These are phyloP conservation scores for Phylloscopus trochilus DNA, from an alignment of 2,113 vertebrate genomes.

Conservation along the genomic window DNA sequence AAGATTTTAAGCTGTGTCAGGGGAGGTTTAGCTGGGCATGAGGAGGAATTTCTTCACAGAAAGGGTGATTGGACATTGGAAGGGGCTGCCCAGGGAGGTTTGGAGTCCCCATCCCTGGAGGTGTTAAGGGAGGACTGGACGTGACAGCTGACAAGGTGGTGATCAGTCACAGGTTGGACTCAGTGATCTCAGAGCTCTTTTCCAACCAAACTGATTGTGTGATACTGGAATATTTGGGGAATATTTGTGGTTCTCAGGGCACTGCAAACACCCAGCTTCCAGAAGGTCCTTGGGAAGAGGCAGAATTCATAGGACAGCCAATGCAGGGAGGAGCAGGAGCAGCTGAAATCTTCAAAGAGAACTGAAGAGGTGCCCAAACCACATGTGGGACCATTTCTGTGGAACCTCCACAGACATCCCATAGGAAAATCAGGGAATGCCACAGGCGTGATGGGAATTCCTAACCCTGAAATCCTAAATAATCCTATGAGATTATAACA, in stretches of 20 bases:
- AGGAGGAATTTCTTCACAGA: background rate
- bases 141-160: background rate
- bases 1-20: background rate
- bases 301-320: background rate
- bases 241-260: background rate
- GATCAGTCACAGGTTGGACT: background rate
- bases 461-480: background rate
- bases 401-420: background rate
- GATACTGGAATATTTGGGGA: background rate
- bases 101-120: background rate
- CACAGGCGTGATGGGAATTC: background rate
- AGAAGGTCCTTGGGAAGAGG: background rate
- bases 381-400: rapidly evolving
- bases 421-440: background rate
- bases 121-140: background rate
- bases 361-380: background rate
- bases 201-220: background rate
- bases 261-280: background rate
- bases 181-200: background rate
- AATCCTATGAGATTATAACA: background rate
- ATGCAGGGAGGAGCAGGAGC: background rate
- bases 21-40: background rate
- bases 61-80: background rate
- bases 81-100: background rate
- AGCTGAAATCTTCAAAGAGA: background rate